A percentile compares a stretch with the other conserved stretches of the same genome.
These are phyloP conservation scores for Chrysolina oricalcia DNA, from an alignment of 2,888 invertebrate species.

Conservation along the genomic window DNA sequence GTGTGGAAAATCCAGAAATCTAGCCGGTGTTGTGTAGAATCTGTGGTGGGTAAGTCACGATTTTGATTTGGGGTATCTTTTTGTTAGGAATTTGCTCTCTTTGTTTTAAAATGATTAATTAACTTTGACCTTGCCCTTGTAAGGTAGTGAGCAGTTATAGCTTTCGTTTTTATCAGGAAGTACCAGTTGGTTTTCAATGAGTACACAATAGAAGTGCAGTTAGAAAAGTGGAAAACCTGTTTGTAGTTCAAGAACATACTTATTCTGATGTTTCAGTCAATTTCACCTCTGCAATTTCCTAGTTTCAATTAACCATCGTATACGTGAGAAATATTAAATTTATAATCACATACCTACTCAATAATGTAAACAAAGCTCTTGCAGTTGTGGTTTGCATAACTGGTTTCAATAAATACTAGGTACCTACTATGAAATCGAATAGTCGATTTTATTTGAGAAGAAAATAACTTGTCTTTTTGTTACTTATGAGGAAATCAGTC, in stretches of 20 bases:
- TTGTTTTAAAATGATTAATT: background rate
- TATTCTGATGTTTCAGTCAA: too few species aligned
- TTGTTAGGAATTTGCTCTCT: background rate
- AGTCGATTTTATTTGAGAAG: too few species aligned
- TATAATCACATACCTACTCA: too few species aligned
- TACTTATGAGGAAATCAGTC: too few species aligned
- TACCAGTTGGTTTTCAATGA: background rate
- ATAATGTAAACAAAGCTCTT: too few species aligned
- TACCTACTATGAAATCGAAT: too few species aligned
- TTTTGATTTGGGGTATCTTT: background rate
- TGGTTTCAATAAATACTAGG: too few species aligned
- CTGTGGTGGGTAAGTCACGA: background rate
- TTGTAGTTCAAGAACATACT: background rate
- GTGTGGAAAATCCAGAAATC: slow-evolving; percentile 9
- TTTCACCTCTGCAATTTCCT: too few species aligned
- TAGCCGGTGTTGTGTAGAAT: slow-evolving; percentile 2
- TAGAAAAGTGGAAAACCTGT: background rate
- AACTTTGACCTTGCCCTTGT: slow-evolving; percentile 20
- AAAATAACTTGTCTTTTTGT: too few species aligned
- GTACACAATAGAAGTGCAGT: background rate
- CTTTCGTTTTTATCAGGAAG: background rate
- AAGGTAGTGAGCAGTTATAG: background rate
- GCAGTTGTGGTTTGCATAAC: too few species aligned
- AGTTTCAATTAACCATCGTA: too few species aligned
- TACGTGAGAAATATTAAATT: too few species aligned